These are phyloP conservation scores for Acanthis flammea DNA, from an alignment of 2,797 vertebrate genomes.

Conservation along the genomic window DNA sequence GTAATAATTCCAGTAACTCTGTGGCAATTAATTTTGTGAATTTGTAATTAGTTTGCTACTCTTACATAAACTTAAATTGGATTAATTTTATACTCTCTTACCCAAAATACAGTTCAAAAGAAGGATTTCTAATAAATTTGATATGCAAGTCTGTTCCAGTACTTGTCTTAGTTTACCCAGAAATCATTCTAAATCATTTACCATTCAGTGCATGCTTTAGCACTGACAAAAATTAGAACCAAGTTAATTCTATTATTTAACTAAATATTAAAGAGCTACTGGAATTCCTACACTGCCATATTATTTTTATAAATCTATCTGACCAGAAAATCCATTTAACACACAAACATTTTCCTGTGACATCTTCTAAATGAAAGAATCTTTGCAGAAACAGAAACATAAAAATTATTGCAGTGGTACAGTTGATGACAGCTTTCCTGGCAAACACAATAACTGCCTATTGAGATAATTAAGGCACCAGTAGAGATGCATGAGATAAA, in stretches of 20 bases:
- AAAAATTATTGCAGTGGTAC: background rate
- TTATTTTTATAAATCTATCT: constrained; percentile 10
- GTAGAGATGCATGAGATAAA: background rate
- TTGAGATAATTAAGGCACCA: background rate
- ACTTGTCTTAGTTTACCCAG: background rate
- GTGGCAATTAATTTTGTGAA: background rate
- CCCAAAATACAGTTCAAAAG: background rate
- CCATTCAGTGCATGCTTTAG: background rate
- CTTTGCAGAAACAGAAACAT: constrained; percentile 5
- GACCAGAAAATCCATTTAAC: background rate
- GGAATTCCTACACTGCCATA: background rate
- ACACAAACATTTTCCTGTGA: background rate
- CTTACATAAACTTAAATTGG: background rate
- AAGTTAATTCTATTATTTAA: background rate
- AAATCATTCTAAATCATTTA: background rate
- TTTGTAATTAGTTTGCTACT: background rate
- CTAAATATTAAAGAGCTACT: constrained; percentile 22
- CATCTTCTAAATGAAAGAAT: background rate
- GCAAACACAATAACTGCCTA: background rate
- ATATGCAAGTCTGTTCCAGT: background rate
- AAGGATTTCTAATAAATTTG: background rate
- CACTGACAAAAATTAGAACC: background rate
- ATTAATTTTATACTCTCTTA: background rate
- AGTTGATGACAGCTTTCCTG: background rate
- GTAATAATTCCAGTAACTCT: background rate